Conservation (phyloP, 1,140 invertebrate genomes). For the Arctopsyche grandis region DNA sequence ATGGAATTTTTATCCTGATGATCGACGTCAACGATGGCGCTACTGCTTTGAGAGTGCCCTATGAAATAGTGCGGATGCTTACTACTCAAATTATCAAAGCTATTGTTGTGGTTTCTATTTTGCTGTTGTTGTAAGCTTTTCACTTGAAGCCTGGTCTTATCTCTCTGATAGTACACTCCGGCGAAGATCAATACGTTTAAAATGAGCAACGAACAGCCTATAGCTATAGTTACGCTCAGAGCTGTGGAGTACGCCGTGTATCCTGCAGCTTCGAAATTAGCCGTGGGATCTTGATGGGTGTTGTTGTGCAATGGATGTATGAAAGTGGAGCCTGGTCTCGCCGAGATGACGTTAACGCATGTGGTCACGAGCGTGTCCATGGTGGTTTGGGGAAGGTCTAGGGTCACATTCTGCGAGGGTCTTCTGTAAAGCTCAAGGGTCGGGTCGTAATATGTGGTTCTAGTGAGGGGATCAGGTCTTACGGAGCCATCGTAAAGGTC, state of each 20-base stretch:
- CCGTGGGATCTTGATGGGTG: constrained; percentile 71
- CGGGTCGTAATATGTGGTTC: constrained; percentile 67
- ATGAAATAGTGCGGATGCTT: constrained; percentile 76
- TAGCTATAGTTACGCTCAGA: constrained; percentile 86
- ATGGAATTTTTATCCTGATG: constrained; percentile 76
- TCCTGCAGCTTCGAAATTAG: constrained; percentile 81
- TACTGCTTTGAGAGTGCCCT: constrained; percentile 74
- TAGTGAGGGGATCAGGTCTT: constrained; percentile 78
- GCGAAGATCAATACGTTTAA: constrained; percentile 89
- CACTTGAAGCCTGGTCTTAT: constrained; percentile 84
- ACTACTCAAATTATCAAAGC: constrained; percentile 73
- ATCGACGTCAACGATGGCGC: constrained; percentile 83
- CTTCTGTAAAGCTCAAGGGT: constrained; percentile 69
- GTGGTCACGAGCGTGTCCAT: constrained; percentile 70
- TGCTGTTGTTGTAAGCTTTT: constrained; percentile 77
- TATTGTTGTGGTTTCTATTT: constrained; percentile 75
- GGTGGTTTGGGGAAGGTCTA: constrained; percentile 68
- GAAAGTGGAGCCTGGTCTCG: constrained; percentile 62
- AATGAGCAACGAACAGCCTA: constrained; percentile 86
- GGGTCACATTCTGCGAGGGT: constrained; percentile 66
- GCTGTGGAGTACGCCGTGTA: constrained; percentile 85
- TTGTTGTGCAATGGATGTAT: constrained; percentile 65
- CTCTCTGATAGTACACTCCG: constrained; percentile 86
- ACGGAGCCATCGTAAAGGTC: constrained; percentile 84
- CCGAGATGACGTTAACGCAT: constrained; percentile 69